Evolutionary conservation across 2,888 invertebrate genomes (phyloP).

Genomic region (Acanthoscelides obtectus): DNA sequence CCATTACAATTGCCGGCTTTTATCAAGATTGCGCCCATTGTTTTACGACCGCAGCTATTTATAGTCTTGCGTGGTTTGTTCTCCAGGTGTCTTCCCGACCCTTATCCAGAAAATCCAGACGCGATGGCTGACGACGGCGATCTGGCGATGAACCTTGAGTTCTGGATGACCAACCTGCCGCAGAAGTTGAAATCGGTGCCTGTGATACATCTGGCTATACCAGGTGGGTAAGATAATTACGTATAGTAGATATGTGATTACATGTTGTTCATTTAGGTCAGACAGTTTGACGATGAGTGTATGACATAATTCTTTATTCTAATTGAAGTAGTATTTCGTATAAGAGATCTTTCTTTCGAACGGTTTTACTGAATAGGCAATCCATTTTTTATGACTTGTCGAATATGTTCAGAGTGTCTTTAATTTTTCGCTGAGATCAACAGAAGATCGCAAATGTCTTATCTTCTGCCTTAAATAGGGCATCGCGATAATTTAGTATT

Average conservation of each 20-base stretch:
- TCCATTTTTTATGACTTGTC: no score
- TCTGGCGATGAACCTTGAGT: conserved; percentile 49
- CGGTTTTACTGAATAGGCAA: no score
- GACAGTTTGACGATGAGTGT: no score
- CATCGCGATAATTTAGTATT: no score
- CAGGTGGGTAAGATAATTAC: conserved; percentile 53
- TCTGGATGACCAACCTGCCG: conserved; percentile 70
- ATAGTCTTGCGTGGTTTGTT: neutral
- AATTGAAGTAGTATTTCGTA: no score
- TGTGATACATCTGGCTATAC: conserved; percentile 68
- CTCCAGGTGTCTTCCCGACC: neutral
- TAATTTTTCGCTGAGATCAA: no score
- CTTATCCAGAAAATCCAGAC: neutral
- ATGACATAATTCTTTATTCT: no score
- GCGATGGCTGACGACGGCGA: conserved; percentile 3
- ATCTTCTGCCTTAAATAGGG: no score
- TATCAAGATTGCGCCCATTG: neutral
- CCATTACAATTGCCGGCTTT: neutral
- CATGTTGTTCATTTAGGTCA: neutral
- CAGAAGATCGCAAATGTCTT: no score
- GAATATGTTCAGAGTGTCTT: no score
- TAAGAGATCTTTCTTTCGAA: no score
- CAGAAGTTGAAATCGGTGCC: conserved; percentile 55
- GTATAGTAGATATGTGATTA: neutral
- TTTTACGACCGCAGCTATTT: neutral